Evolutionary conservation across 2,797 vertebrate genomes (phyloP).

Genomic region (Mormyrops boulengeri): DNA sequence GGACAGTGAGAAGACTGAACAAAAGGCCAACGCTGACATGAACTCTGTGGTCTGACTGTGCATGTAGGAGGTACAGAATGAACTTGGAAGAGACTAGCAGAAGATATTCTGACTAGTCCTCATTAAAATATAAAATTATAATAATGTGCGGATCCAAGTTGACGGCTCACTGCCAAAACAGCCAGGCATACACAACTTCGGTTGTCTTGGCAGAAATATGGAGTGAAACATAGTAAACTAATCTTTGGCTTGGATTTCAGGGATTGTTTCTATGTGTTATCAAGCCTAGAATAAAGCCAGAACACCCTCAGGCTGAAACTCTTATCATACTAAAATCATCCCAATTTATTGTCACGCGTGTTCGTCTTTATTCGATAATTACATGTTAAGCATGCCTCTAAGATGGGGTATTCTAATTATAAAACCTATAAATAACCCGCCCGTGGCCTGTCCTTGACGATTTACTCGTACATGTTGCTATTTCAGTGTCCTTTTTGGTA

Average conservation of each 20-base stretch:
- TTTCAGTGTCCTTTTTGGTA: neutral
- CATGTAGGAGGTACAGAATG: neutral
- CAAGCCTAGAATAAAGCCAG: neutral
- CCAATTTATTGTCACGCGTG: neutral
- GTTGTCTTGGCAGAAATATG: neutral
- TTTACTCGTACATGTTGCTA: constrained; percentile 1
- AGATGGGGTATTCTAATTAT: neutral
- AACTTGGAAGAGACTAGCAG: constrained; percentile 2
- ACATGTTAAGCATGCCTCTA: neutral
- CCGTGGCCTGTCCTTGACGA: neutral
- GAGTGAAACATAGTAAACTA: neutral
- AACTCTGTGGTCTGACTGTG: neutral
- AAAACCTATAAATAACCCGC: neutral
- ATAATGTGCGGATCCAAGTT: neutral
- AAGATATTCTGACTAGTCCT: constrained; percentile 6
- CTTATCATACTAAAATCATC: neutral
- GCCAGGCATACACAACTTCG: neutral
- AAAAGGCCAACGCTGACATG: neutral
- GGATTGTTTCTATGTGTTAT: constrained; percentile 5
- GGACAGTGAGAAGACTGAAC: neutral
- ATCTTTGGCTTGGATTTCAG: neutral
- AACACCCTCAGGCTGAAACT: neutral
- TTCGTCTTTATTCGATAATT: neutral
- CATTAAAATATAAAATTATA: neutral
- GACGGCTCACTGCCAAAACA: neutral